phyloP scores from a whole-genome alignment of 2,113 vertebrate genomes.

The Oceanodroma tethys region DNA sequence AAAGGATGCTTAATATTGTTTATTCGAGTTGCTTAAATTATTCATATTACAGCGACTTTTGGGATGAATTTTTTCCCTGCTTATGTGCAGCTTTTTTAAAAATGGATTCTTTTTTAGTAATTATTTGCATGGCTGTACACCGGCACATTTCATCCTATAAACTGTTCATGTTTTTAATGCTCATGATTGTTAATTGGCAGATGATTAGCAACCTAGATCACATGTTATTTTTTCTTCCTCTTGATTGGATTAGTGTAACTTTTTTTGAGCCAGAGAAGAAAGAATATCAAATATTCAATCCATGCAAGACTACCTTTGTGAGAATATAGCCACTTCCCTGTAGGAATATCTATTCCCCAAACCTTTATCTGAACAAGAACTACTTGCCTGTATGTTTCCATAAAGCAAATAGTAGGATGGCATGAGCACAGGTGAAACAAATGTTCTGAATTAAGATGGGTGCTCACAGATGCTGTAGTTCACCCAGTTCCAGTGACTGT shows the following conservation, averaged over 20 bases:
- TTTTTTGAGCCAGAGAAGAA: neutral
- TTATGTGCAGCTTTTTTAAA: neutral
- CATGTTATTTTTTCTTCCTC: neutral
- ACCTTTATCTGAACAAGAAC: neutral
- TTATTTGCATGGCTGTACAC: neutral
- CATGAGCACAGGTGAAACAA: neutral
- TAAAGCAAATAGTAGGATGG: neutral
- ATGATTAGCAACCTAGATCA: neutral
- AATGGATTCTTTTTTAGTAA: neutral
- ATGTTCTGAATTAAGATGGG: neutral
- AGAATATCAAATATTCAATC: neutral
- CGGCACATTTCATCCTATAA: neutral
- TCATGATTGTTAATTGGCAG: neutral
- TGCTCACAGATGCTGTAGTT: neutral
- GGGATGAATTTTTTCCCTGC: neutral
- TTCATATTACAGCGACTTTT: neutral
- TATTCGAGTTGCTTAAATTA: neutral
- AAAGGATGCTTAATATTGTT: neutral
- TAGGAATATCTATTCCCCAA: neutral
- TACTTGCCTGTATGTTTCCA: neutral
- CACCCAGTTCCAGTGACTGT: neutral
- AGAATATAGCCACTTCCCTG: neutral
- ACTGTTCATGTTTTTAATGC: neutral
- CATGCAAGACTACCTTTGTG: neutral
- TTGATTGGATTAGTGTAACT: neutral